Percentiles rank a stretch among this genome's conserved stretches.
Evolutionary conservation across 2,888 invertebrate genomes (phyloP).

Genomic region (Tipula vernalis): DNA sequence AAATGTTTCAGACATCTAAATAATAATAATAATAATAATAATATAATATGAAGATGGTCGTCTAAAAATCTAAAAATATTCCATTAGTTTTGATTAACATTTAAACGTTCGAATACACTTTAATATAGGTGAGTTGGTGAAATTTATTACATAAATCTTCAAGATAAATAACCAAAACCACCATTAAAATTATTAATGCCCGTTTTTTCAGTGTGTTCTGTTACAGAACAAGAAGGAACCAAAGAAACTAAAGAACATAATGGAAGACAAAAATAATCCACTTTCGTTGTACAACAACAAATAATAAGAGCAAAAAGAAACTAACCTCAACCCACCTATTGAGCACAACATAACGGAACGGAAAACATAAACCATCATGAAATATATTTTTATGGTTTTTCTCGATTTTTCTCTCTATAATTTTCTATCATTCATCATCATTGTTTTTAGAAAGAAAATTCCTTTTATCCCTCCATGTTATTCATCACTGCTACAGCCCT

Average conservation of each 20-base stretch:
- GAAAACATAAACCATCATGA: background rate
- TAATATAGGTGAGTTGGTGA: background rate
- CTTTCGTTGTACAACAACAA: background rate
- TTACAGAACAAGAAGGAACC: background rate
- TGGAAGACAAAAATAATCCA: background rate
- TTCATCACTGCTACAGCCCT: too few relatives aligned
- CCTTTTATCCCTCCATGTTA: background rate
- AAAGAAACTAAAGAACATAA: background rate
- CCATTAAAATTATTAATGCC: slow-evolving; percentile 9
- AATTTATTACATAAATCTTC: background rate
- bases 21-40: background rate
- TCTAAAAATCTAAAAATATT: background rate
- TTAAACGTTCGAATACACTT: background rate
- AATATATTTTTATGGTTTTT: background rate
- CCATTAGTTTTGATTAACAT: background rate
- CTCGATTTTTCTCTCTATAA: background rate
- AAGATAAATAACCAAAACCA: background rate
- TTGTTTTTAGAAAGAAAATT: background rate
- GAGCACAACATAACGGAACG: background rate
- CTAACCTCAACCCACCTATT: background rate
- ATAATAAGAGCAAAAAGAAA: background rate
- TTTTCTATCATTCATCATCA: background rate
- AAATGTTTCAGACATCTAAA: background rate
- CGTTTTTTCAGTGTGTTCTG: background rate
- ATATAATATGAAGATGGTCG: background rate